Conservation (phyloP, 64 coral and sea anemone species). For the Acropora yongei region DNA sequence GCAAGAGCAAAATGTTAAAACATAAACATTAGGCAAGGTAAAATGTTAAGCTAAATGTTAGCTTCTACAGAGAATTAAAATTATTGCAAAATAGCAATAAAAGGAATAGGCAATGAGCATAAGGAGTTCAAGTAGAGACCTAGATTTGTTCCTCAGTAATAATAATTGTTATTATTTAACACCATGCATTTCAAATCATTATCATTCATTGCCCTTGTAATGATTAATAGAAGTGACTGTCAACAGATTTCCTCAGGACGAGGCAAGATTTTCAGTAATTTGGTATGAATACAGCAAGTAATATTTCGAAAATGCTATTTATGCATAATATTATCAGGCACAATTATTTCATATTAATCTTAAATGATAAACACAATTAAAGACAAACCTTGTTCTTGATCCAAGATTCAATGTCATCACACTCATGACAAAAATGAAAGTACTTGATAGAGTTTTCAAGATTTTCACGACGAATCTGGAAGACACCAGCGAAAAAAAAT, state of each 20-base stretch:
- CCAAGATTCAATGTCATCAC: conserved; percentile 93
- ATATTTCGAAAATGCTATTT: too few relatives aligned
- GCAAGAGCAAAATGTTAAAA: conserved; percentile 44
- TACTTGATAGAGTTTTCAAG: conserved; percentile 89
- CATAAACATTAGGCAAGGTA: neutral
- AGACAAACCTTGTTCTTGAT: conserved; percentile 83
- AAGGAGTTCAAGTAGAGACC: neutral
- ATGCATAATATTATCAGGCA: neutral
- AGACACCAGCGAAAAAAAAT: neutral
- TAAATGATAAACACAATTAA: neutral
- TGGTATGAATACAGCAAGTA: too few relatives aligned
- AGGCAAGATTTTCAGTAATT: too few relatives aligned
- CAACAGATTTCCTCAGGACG: too few relatives aligned
- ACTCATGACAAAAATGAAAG: conserved; percentile 90
- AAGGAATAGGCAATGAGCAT: neutral
- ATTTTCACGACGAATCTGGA: conserved; percentile 68
- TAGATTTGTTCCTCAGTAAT: neutral
- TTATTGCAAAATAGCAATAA: neutral
- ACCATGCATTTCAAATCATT: too few relatives aligned
- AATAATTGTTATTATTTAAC: too few relatives aligned
- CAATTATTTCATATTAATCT: neutral
- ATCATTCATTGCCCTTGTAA: too few relatives aligned
- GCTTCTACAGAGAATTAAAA: neutral
- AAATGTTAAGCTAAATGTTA: conserved; percentile 6
- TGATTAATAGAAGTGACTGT: too few relatives aligned